Conservation (phyloP, 2,888 invertebrate genomes). For the Lucinisca nassula region DNA sequence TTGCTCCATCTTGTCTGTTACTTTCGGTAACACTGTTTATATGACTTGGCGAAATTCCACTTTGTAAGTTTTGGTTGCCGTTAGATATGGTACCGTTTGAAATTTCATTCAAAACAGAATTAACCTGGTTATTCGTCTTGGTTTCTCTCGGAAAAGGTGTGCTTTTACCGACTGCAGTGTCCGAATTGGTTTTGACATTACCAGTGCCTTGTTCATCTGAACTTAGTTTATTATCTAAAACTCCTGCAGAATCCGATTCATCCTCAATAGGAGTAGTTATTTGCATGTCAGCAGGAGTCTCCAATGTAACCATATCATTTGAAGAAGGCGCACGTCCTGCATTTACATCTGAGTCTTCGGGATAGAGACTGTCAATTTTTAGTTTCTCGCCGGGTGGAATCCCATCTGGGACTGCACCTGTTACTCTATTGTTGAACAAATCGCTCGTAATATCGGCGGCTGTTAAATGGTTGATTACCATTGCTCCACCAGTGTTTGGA, state of each 20-base stretch:
- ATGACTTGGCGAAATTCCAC: not conserved
- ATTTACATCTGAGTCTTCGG: not conserved
- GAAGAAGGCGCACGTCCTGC: not conserved
- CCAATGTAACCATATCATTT: not conserved
- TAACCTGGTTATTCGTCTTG: not conserved
- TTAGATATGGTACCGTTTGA: not conserved
- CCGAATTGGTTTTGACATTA: too few species aligned
- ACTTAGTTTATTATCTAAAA: not conserved
- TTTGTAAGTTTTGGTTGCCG: not conserved
- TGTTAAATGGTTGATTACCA: not conserved
- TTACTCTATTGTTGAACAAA: not conserved
- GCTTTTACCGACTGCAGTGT: not conserved
- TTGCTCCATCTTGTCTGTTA: not conserved
- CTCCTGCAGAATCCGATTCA: too few species aligned
- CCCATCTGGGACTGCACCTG: not conserved
- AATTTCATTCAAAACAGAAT: not conserved
- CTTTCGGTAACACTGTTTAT: not conserved
- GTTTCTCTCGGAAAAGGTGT: not conserved
- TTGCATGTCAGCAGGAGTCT: not conserved
- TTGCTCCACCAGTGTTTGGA: not conserved
- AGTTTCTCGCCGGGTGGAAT: not conserved
- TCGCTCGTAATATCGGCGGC: not conserved
- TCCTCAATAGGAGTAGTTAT: too few species aligned
- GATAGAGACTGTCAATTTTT: constrained; percentile 1
- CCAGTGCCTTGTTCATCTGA: not conserved